Conservation (phyloP, 2,113 vertebrate species). For the Tiliqua scincoides region DNA sequence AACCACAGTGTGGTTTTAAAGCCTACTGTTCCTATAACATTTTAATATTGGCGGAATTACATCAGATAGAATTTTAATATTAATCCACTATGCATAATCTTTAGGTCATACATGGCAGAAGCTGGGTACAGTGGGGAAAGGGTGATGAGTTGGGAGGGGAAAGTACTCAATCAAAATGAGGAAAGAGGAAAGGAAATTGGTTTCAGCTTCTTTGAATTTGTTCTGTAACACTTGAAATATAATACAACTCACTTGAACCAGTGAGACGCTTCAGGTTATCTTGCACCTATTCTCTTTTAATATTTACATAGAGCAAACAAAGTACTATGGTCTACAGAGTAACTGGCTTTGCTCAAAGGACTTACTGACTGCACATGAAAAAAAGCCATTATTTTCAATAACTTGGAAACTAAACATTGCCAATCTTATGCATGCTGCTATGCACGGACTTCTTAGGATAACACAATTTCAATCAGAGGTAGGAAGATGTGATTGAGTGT, state of each 20-base stretch:
- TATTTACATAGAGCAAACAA: background rate
- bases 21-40: slow-evolving; percentile 39
- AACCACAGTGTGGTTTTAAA: slow-evolving; percentile 25
- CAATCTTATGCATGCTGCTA: background rate
- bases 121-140: background rate
- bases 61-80: slow-evolving; percentile 44
- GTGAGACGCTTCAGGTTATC: background rate
- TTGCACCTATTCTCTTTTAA: background rate
- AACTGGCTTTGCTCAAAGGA: background rate
- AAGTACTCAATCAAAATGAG: slow-evolving; percentile 24
- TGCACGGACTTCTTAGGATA: background rate
- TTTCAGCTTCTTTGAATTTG: slow-evolving; percentile 4
- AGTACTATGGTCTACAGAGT: background rate
- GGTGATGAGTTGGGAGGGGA: background rate
- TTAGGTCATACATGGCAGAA: slow-evolving; percentile 30
- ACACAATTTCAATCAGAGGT: background rate
- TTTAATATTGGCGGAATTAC: slow-evolving; percentile 34
- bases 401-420: background rate
- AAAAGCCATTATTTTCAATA: background rate
- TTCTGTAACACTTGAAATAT: background rate
- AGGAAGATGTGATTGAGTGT: background rate
- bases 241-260: background rate
- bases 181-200: slow-evolving; percentile 25
- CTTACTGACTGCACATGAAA: background rate
- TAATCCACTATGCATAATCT: slow-evolving; percentile 31